These are phyloP conservation scores for Smutsia temminckii DNA, from an alignment of 2,797 vertebrate genomes.

Conservation along the genomic window DNA sequence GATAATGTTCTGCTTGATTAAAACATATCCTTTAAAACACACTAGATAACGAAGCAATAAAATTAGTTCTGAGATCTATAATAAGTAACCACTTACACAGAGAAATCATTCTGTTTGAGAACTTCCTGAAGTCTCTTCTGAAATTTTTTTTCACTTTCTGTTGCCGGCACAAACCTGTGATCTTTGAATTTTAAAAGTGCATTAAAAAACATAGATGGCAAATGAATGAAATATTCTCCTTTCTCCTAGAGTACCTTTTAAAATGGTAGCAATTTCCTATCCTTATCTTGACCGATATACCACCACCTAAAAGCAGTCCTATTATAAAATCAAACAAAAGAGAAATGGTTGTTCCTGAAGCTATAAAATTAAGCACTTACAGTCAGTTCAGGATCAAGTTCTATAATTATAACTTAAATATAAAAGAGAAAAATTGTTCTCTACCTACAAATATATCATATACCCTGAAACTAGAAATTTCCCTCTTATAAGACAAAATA, in stretches of 20 bases:
- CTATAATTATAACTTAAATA: constrained; percentile 34
- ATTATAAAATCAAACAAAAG: constrained; percentile 56
- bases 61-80: constrained; percentile 61
- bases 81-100: constrained; percentile 90
- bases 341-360: constrained; percentile 44
- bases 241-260: constrained; percentile 72
- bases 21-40: constrained; percentile 78
- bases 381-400: constrained; percentile 48
- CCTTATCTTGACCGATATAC: constrained; percentile 3
- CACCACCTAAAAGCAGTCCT: constrained; percentile 35
- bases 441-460: not conserved
- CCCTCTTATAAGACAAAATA: not conserved
- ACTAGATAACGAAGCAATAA: constrained; percentile 65
- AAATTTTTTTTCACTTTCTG: constrained; percentile 95
- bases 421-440: constrained; percentile 7
- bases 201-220: constrained; percentile 71
- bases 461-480: constrained; percentile 24
- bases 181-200: constrained; percentile 88
- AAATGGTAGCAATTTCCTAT: constrained; percentile 66
- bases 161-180: constrained; percentile 87
- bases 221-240: constrained; percentile 60
- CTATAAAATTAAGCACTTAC: constrained; percentile 52
- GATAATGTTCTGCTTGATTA: constrained; percentile 90
- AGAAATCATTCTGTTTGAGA: constrained; percentile 94
- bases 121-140: constrained; percentile 95